Base-by-base conservation (phyloP, 2,113 vertebrate species). In the Glareola pratincola region DNA sequence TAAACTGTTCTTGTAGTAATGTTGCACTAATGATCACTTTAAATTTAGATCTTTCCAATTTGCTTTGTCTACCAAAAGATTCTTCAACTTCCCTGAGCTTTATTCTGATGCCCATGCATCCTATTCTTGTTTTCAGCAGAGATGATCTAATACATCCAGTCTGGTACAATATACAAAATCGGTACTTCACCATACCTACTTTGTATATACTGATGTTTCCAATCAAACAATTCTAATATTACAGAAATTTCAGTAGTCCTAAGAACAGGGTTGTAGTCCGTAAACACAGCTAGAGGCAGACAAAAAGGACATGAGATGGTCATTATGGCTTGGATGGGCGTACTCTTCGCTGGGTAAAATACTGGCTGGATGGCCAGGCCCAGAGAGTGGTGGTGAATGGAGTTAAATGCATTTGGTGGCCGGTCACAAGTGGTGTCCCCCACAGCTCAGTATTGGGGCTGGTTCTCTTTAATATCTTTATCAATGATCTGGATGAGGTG, bases 351-450 rank as follows among this genome's bases (percentile, higher is more conserved):
- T 12, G 16, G 26, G 26, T 73, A 6, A 73, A 48, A 88, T 36
- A 16, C 2, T 9, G 10, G 2, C 24, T 73, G 41, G 12, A 6
- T 14, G 16, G 23, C 48, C 1, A 1, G 20, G 36, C 26, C 4
- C 14, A 18, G 15, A 32, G n/a, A 54, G 14, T 24, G 14, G 29
- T 18, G 8, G 6, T 43, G 34, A n/a, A 54, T 24, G 15, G 6
- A 47, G 4, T 39, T 47, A 39, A 63, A n/a, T 39, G 20, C 36
- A 12, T 21, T 27, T 51, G 27, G 22, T 0, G 1, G 19, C 24
- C 1, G 1, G 11, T 63, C 29, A 23, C 3, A 7, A 27, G 20
- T 4, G 6, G 21, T 68, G 12, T 41, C 24, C 29, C n/a, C 23
- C 62, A 26, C 8, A 14, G 54, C 21, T 69, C 37, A 37, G 21